A percentile compares a stretch with the other conserved stretches of the same genome.
Conservation (phyloP, 2,113 vertebrate species). For the Sinocyclocheilus anophthalmus region DNA sequence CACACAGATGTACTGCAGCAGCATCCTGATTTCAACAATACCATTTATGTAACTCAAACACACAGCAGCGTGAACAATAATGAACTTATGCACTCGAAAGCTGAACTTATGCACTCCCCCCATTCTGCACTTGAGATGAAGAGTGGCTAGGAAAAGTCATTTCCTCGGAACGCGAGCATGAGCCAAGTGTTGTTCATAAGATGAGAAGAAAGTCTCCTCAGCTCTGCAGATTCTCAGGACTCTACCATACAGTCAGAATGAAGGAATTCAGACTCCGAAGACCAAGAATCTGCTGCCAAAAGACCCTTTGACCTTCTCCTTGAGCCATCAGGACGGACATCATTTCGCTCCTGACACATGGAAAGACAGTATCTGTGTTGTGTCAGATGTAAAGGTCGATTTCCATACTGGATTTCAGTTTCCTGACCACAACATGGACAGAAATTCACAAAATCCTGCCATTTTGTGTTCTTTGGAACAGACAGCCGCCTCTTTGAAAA, state of each 20-base stretch:
- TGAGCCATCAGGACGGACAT: conserved; percentile 65
- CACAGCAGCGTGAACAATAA: conserved; percentile 18
- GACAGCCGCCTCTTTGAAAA: conserved; percentile 32
- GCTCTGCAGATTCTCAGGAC: conserved; percentile 26
- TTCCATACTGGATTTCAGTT: conserved; percentile 67
- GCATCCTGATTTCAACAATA: conserved; percentile 6
- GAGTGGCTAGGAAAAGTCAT: conserved; percentile 22
- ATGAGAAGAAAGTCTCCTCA: conserved; percentile 1
- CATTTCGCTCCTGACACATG: conserved; percentile 64
- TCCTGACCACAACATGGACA: conserved; percentile 40
- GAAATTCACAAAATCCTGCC: conserved; percentile 62
- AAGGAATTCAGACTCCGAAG: conserved; percentile 14
- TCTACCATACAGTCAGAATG: conserved; percentile 6
- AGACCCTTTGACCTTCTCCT: conserved; percentile 65
- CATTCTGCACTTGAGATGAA: conserved; percentile 19
- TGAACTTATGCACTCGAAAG: conserved; percentile 6
- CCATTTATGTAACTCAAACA: conserved; percentile 33
- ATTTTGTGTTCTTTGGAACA: conserved; percentile 51
- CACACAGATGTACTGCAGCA: not conserved
- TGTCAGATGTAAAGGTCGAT: conserved; percentile 65
- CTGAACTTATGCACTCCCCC: not conserved
- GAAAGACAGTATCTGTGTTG: conserved; percentile 72
- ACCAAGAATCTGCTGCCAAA: conserved; percentile 32
- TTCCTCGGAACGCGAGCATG: conserved; percentile 10
- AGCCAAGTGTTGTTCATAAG: conserved; percentile 36